phyloP scores from a whole-genome alignment of 2,113 vertebrate genomes.

The Pipra filicauda region DNA sequence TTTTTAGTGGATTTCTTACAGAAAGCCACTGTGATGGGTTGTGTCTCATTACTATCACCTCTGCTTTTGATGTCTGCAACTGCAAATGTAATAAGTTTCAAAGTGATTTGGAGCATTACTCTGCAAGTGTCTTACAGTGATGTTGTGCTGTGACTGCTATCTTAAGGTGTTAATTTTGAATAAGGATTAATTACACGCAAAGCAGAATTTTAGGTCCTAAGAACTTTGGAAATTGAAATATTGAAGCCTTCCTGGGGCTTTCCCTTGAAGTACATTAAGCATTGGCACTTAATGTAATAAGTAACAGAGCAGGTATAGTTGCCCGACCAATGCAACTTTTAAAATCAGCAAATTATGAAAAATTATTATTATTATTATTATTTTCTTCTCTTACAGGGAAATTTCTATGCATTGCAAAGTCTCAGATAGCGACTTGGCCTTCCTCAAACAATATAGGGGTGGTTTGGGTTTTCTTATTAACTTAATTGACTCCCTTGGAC shows the following conservation, averaged over 20 bases:
- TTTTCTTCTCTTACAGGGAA: not conserved
- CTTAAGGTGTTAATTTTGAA: not conserved
- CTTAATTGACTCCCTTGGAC: conserved; percentile 59
- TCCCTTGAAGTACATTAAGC: not conserved
- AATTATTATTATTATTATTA: not conserved
- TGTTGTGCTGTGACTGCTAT: not conserved
- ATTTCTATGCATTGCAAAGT: conserved; percentile 61
- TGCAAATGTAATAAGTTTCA: not conserved
- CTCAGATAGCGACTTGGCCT: conserved; percentile 39
- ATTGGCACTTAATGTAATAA: no score
- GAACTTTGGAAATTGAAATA: not conserved
- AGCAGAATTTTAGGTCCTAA: not conserved
- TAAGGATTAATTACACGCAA: not conserved
- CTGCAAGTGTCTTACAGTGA: not conserved
- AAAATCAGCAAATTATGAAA: not conserved
- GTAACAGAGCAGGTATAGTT: not conserved
- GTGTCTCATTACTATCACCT: not conserved
- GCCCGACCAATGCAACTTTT: not conserved
- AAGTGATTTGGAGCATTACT: not conserved
- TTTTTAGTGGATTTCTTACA: not conserved
- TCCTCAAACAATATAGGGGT: conserved; percentile 58
- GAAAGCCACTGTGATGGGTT: not conserved
- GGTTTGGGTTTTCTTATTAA: conserved; percentile 62
- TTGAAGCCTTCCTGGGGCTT: not conserved
- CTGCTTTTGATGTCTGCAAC: not conserved